Evolutionary conservation across 2,888 invertebrate genomes (phyloP).

Genomic region (Hydroisotoma schaefferi): DNA sequence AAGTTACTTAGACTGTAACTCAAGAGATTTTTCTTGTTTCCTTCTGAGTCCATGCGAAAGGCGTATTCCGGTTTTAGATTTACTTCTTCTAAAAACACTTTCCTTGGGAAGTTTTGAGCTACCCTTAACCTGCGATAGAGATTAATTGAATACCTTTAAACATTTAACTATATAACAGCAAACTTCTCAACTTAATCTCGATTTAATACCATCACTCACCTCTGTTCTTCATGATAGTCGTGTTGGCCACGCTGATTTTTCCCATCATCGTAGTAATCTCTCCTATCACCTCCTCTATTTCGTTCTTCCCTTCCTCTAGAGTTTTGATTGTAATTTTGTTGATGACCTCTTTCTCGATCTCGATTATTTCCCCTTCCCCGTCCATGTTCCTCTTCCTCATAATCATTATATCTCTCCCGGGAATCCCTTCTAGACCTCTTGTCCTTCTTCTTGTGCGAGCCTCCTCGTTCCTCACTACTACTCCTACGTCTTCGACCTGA

Average conservation of each 20-base stretch:
- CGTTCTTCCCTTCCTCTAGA: too few species aligned
- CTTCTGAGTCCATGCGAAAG: constrained; percentile 38
- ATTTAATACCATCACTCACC: constrained; percentile 14
- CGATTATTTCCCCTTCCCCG: background rate
- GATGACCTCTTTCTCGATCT: background rate
- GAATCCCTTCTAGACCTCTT: too few species aligned
- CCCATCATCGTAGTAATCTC: constrained; percentile 4
- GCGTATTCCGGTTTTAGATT: constrained; percentile 36
- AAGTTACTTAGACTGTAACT: constrained; percentile 19
- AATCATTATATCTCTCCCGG: background rate
- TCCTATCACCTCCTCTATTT: background rate
- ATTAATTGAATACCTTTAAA: background rate
- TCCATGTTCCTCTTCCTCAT: background rate
- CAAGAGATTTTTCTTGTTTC: constrained; percentile 17
- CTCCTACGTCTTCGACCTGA: background rate
- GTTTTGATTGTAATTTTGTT: too few species aligned
- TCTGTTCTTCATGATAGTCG: constrained; percentile 25
- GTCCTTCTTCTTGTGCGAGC: too few species aligned
- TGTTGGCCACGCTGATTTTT: background rate
- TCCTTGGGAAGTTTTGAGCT: constrained; percentile 28
- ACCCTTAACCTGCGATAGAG: constrained; percentile 24
- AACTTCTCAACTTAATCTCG: background rate
- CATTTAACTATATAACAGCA: background rate
- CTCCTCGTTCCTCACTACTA: too few species aligned
- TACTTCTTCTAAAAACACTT: constrained; percentile 42